Percentiles rank a stretch among this genome's conserved stretches.
phyloP scores from a whole-genome alignment of 2,797 vertebrate genomes.

The Rhyacichthys aspro region DNA sequence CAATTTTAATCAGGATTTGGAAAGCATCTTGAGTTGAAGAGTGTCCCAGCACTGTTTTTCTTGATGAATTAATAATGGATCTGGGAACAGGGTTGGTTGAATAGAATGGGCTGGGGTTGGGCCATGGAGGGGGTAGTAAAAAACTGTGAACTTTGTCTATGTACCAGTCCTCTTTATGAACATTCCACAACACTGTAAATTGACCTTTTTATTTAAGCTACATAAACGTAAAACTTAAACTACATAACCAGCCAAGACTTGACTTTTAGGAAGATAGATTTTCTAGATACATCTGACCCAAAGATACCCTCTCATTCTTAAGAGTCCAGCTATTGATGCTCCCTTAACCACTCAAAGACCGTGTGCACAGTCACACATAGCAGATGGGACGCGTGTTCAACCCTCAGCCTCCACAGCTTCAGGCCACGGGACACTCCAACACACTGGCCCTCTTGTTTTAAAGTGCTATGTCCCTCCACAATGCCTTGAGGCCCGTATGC shows the following conservation, averaged over 20 bases:
- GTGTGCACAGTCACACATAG: conserved; percentile 77
- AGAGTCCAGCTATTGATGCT: conserved; percentile 69
- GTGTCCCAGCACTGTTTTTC: conserved; percentile 62
- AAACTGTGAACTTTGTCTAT: conserved; percentile 31
- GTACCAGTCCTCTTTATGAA: conserved; percentile 6
- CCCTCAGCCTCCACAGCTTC: conserved; percentile 72
- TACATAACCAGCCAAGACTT: conserved; percentile 8
- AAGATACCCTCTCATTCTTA: conserved; percentile 57
- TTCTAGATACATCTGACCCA: conserved; percentile 56
- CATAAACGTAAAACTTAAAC: too few species aligned
- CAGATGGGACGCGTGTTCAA: conserved; percentile 79
- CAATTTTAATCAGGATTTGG: conserved; percentile 79
- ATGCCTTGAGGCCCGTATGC: conserved; percentile 66
- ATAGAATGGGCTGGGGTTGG: conserved; percentile 39
- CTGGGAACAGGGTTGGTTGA: conserved; percentile 47
- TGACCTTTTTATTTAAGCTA: too few species aligned
- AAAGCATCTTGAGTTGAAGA: conserved; percentile 53
- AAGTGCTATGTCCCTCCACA: conserved; percentile 70
- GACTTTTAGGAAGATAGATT: conserved; percentile 40
- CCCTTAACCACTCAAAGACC: conserved; percentile 74
- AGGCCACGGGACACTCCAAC: conserved; percentile 70
- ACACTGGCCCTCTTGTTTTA: conserved; percentile 79
- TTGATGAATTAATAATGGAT: conserved; percentile 70
- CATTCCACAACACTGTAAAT: background rate
- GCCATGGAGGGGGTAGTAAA: conserved; percentile 35